These are phyloP conservation scores for Aleiodes leptofemur DNA, from an alignment of 2,888 invertebrate genomes.

Conservation along the genomic window DNA sequence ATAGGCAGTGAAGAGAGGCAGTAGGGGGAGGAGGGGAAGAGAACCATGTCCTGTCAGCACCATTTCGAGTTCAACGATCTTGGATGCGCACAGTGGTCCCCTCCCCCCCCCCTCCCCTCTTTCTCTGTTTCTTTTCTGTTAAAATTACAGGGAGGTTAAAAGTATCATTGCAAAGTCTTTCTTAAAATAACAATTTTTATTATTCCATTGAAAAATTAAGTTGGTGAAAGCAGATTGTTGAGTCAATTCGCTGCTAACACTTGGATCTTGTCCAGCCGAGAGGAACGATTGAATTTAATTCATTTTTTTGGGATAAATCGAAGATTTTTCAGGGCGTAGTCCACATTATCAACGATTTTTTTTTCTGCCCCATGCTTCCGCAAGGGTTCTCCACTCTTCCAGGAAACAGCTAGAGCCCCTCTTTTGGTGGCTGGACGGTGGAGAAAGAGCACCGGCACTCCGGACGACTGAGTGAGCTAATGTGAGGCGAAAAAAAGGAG, in stretches of 20 bases:
- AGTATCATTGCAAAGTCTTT: conserved; percentile 5
- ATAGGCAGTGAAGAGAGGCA: conserved; percentile 19
- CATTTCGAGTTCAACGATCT: conserved; percentile 73
- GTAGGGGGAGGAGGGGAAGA: conserved; percentile 57
- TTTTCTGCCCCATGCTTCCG: neutral
- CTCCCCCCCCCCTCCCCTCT: neutral
- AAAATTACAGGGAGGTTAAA: conserved; percentile 26
- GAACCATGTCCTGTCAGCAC: conserved; percentile 64
- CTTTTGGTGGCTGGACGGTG: conserved; percentile 59
- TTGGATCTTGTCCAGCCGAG: too few relatives aligned
- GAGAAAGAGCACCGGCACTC: conserved; percentile 58
- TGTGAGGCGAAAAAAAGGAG: conserved; percentile 49
- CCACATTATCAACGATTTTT: neutral
- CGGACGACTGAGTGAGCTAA: conserved; percentile 66
- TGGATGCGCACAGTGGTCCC: conserved; percentile 60
- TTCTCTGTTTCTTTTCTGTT: neutral
- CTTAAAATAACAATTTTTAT: neutral
- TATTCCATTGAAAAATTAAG: neutral
- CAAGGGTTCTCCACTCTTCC: conserved; percentile 58
- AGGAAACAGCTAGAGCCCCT: conserved; percentile 63
- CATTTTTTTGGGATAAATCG: too few relatives aligned
- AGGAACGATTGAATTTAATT: too few relatives aligned
- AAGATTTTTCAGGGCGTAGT: neutral
- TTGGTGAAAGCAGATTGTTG: conserved; percentile 23
- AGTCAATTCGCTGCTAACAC: neutral